These are phyloP conservation scores for Manis crassicaudata DNA, from an alignment of 2,797 vertebrate species.

Conservation along the genomic window DNA sequence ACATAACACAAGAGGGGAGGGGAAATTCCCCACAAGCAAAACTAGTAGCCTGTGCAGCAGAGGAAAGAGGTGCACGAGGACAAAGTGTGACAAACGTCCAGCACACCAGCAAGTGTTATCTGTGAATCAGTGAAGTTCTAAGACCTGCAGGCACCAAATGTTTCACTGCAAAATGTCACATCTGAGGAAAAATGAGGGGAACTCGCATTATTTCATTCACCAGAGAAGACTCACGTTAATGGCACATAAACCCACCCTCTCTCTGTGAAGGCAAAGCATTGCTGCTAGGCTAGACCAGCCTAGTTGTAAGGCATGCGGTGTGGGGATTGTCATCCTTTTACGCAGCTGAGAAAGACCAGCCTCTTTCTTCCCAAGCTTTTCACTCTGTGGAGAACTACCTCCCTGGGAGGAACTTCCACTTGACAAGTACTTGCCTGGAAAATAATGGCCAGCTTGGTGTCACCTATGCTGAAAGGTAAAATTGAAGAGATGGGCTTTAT, in stretches of 20 bases:
- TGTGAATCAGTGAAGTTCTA: neutral
- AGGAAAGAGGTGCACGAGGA: neutral
- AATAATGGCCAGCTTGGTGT: conserved; percentile 56
- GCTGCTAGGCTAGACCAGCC: too few species aligned
- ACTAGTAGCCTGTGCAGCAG: neutral
- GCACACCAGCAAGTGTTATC: neutral
- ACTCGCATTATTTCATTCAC: neutral
- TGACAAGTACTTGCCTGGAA: conserved; percentile 33
- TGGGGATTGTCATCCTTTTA: neutral
- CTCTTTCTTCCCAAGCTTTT: neutral
- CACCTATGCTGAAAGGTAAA: conserved; percentile 46
- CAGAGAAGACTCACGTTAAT: neutral
- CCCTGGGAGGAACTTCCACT: neutral
- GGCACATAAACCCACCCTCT: neutral
- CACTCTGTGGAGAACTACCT: neutral
- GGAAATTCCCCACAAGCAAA: neutral
- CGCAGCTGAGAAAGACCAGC: neutral
- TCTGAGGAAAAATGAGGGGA: neutral
- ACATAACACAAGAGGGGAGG: neutral
- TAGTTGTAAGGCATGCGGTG: neutral
- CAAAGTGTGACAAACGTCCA: neutral
- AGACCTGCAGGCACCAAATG: neutral
- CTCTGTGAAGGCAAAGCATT: neutral
- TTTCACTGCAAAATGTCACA: conserved; percentile 22
- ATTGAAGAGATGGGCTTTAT: conserved; percentile 28